phyloP scores from a whole-genome alignment of 1,140 invertebrate genomes.

The Bombus superbus region DNA sequence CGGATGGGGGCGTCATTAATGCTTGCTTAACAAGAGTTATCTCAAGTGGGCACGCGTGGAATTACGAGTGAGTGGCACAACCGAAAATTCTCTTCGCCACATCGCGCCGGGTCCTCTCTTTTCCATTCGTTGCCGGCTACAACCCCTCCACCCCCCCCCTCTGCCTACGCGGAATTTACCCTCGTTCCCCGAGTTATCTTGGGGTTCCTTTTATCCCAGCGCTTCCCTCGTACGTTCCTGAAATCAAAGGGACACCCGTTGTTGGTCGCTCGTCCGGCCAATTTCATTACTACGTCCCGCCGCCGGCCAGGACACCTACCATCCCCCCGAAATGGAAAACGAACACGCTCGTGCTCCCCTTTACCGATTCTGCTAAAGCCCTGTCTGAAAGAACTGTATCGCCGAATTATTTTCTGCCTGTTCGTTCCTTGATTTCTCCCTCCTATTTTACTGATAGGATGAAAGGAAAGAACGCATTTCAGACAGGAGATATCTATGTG shows the following conservation, averaged over 20 bases:
- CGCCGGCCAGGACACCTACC: conserved; percentile 53
- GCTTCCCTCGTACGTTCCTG: conserved; percentile 49
- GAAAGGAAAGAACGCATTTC: not conserved
- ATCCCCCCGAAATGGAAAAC: conserved; percentile 20
- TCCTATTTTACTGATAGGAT: not conserved
- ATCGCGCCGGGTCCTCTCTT: not conserved
- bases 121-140: conserved; percentile 34
- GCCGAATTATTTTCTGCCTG: conserved; percentile 16
- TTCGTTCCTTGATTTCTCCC: not conserved
- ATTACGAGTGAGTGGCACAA: conserved; percentile 57
- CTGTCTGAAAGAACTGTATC: not conserved
- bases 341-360: not conserved
- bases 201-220: conserved; percentile 59
- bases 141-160: conserved; percentile 16
- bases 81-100: conserved; percentile 47
- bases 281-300: conserved; percentile 68
- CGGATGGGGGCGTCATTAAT: conserved; percentile 60
- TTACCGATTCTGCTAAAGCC: not conserved
- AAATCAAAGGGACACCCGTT: conserved; percentile 64
- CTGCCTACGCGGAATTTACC: conserved; percentile 48
- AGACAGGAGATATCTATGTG: not conserved
- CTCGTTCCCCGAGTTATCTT: conserved; percentile 67
- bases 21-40: conserved; percentile 71
- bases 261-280: conserved; percentile 60
- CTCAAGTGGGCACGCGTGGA: conserved; percentile 68